A percentile compares a stretch with the other conserved stretches of the same genome.
Evolutionary conservation across 1,140 invertebrate species (phyloP).

Genomic region (Orchestia grillus): DNA sequence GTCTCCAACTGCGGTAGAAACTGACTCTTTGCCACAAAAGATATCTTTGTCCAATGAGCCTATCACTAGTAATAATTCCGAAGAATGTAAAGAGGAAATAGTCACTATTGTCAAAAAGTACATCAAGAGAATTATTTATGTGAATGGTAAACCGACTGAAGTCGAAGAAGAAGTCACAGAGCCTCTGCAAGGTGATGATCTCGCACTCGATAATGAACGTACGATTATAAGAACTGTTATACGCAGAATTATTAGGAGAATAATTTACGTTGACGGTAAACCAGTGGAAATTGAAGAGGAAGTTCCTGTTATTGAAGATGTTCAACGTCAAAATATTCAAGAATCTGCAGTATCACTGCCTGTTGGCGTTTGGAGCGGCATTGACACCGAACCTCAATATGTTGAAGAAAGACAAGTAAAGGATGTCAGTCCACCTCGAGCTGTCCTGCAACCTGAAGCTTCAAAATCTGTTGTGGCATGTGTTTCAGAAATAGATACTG

Average conservation of each 20-base stretch:
- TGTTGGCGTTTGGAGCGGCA: background rate
- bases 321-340: background rate
- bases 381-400: background rate
- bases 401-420: background rate
- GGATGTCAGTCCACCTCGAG: background rate
- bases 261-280: slow-evolving; percentile 55
- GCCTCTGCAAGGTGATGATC: background rate
- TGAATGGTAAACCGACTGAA: slow-evolving; percentile 62
- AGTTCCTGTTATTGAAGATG: background rate
- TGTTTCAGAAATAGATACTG: background rate
- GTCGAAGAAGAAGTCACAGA: slow-evolving; percentile 52
- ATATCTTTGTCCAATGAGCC: background rate
- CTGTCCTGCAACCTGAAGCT: background rate
- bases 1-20: background rate
- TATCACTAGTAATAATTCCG: background rate
- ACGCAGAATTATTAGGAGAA: slow-evolving; percentile 16
- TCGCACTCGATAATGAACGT: background rate
- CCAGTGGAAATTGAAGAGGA: slow-evolving; percentile 51
- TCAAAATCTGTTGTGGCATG: background rate
- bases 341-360: background rate
- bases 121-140: slow-evolving; percentile 58
- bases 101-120: slow-evolving; percentile 58
- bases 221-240: slow-evolving; percentile 10
- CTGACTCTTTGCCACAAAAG: background rate
- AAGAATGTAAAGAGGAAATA: slow-evolving; percentile 21